Conservation (phyloP, 1,140 invertebrate genomes). For the Neodiprion pinetum region DNA sequence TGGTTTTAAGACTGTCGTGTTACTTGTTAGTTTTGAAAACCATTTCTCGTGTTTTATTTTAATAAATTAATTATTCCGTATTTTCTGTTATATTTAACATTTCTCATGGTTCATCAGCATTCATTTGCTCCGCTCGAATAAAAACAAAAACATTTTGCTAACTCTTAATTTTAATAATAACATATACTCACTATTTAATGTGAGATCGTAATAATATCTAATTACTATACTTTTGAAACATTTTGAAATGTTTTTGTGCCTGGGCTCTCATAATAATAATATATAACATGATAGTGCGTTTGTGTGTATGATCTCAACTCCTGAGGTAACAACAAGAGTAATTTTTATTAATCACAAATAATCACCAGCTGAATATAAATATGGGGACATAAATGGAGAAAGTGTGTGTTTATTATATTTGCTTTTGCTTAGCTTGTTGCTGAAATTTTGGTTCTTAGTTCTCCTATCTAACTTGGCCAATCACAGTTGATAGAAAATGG, state of each 20-base stretch:
- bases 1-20: not conserved
- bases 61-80: not conserved
- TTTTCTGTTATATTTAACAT: conserved; percentile 14
- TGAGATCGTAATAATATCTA: conserved; percentile 18
- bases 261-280: conserved; percentile 33
- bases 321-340: conserved; percentile 54
- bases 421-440: conserved; percentile 47
- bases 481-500: not conserved
- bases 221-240: conserved; percentile 12
- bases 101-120: conserved; percentile 30
- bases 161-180: conserved; percentile 30
- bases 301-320: conserved; percentile 60
- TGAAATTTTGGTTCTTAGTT: conserved; percentile 8
- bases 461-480: not conserved
- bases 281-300: conserved; percentile 41
- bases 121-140: conserved; percentile 35
- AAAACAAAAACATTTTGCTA: conserved; percentile 31
- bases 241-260: conserved; percentile 4
- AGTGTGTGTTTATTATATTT: conserved; percentile 40
- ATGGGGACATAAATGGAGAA: conserved; percentile 27
- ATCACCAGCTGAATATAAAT: conserved; percentile 10
- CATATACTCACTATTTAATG: conserved; percentile 20
- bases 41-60: conserved; percentile 2
- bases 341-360: conserved; percentile 35
- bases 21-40: not conserved